Percentiles rank a stretch among this genome's conserved stretches.
phyloP scores from a whole-genome alignment of 2,797 vertebrate species.

The Sarcoramphus papa region DNA sequence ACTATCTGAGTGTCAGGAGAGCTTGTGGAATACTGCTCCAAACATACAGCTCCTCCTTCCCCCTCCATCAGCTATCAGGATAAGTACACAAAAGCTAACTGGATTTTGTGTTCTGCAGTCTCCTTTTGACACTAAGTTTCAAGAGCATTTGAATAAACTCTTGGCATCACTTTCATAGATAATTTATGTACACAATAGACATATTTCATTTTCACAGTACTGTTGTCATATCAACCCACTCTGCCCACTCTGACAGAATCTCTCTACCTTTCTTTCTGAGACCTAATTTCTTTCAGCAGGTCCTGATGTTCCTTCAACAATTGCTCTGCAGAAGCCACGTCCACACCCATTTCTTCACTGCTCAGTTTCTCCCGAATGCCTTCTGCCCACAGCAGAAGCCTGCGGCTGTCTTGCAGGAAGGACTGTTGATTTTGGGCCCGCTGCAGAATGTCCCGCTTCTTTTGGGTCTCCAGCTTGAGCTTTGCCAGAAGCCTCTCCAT shows the following conservation, averaged over 20 bases:
- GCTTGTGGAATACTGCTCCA: background rate
- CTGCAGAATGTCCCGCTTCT: slow-evolving; percentile 59
- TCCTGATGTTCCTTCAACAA: slow-evolving; percentile 79
- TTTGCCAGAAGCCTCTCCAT: slow-evolving; percentile 78
- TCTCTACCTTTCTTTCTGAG: slow-evolving; percentile 79
- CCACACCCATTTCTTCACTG: slow-evolving; percentile 73
- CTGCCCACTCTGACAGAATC: background rate
- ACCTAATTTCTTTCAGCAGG: slow-evolving; percentile 78
- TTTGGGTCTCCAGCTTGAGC: slow-evolving; percentile 68
- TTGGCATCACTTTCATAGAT: rapidly evolving
- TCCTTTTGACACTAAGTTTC: background rate
- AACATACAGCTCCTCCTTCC: background rate
- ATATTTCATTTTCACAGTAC: background rate
- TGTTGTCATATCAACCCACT: background rate
- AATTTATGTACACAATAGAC: background rate
- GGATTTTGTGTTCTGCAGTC: background rate
- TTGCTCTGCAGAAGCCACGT: slow-evolving; percentile 75
- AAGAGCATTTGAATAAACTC: background rate
- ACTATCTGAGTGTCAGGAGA: background rate
- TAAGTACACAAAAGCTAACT: background rate
- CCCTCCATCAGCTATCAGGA: background rate
- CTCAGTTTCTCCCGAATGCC: slow-evolving; percentile 72
- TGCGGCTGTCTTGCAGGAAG: slow-evolving; percentile 78
- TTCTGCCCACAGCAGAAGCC: slow-evolving; percentile 75
- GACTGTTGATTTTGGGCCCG: slow-evolving; percentile 64